A percentile compares a stretch with the other conserved stretches of the same genome.
Evolutionary conservation across 2,113 vertebrate genomes (phyloP).

Genomic region (Centrocercus urophasianus): DNA sequence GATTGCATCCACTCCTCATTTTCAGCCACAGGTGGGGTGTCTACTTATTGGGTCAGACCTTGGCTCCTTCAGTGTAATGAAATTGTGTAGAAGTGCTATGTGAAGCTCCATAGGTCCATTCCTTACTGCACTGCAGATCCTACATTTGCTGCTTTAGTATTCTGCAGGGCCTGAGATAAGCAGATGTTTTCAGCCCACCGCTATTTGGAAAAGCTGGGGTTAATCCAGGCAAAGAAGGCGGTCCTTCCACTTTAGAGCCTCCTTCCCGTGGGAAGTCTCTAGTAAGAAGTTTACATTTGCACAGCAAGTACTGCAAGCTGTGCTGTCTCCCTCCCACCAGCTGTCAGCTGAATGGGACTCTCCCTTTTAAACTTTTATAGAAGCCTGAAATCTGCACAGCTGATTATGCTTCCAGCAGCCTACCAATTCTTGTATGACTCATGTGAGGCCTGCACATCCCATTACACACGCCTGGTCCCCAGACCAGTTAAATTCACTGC

Average conservation of each 20-base stretch:
- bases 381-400: not conserved
- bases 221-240: not conserved
- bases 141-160: not conserved
- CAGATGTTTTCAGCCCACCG: not conserved
- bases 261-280: slow-evolving; percentile 29
- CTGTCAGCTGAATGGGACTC: not conserved
- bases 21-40: not conserved
- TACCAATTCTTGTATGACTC: not conserved
- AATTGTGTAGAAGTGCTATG: not conserved
- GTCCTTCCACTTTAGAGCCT: not conserved
- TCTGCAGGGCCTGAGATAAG: not conserved
- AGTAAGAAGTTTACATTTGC: slow-evolving; percentile 41
- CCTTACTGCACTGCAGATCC: not conserved
- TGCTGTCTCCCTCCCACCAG: not conserved
- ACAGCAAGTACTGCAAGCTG: not conserved
- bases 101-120: not conserved
- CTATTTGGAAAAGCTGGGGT: slow-evolving; percentile 4
- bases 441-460: not conserved
- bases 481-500: slow-evolving; percentile 53
- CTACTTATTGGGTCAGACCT: not conserved
- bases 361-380: not conserved
- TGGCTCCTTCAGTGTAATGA: not conserved
- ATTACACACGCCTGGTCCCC: not conserved
- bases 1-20: not conserved
- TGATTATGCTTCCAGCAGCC: not conserved